phyloP scores from a whole-genome alignment of 2,113 vertebrate genomes.

The Myiopsitta monachus region DNA sequence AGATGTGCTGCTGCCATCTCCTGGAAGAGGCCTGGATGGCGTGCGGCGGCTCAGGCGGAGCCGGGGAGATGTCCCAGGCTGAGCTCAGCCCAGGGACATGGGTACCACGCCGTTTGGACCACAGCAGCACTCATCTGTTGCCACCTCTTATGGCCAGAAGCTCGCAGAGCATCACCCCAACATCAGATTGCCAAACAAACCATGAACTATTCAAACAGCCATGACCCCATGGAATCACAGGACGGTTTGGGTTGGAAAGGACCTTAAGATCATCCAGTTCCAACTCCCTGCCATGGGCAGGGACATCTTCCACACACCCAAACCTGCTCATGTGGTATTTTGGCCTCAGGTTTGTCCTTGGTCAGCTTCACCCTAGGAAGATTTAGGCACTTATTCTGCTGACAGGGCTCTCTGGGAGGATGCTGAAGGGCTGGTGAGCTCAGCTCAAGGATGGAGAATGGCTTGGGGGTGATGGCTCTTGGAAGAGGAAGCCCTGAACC shows the following conservation, averaged over 20 bases:
- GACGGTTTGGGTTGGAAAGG: neutral
- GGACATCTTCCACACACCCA: neutral
- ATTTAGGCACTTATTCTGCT: neutral
- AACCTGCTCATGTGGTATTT: neutral
- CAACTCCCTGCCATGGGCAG: neutral
- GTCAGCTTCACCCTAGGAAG: neutral
- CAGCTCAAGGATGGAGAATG: neutral
- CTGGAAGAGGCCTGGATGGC: slow-evolving; percentile 6
- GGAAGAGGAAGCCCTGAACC: neutral
- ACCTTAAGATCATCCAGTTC: too few relatives aligned
- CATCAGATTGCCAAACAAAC: accelerated
- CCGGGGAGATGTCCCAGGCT: neutral
- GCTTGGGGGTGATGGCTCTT: neutral
- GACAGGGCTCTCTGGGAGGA: neutral
- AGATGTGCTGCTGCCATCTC: slow-evolving; percentile 56
- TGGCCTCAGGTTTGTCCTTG: neutral
- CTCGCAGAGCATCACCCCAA: neutral
- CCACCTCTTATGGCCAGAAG: neutral
- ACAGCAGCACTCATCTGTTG: neutral
- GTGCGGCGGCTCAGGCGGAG: neutral
- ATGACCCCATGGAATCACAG: accelerated
- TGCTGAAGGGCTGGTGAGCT: neutral
- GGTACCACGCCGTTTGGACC: accelerated
- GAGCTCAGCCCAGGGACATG: neutral
- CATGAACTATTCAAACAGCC: accelerated